Evolutionary conservation across 2,113 vertebrate genomes (phyloP).

Genomic region (Tetrax tetrax): DNA sequence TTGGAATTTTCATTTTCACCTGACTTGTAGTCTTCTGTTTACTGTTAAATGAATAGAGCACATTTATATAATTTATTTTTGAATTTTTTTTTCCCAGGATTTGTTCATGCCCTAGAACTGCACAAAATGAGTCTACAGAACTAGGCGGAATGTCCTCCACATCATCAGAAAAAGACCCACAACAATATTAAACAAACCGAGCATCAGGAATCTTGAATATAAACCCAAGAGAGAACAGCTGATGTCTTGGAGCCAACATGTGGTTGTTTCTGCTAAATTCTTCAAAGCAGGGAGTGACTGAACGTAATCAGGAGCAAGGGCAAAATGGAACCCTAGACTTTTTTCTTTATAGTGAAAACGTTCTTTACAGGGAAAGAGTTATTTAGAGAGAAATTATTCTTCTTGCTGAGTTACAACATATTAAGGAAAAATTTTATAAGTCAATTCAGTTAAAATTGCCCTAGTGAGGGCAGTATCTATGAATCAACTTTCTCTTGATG

Average conservation of each 20-base stretch:
- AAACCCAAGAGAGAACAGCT: background rate
- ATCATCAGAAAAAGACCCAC: background rate
- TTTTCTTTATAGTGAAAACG: background rate
- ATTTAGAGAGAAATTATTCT: background rate
- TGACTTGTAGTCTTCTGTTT: background rate
- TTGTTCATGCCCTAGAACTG: background rate
- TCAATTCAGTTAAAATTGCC: background rate
- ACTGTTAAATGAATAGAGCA: background rate
- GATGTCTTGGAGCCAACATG: background rate
- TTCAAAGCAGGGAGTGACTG: background rate
- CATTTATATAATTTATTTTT: background rate
- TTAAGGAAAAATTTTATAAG: background rate
- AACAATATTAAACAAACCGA: background rate
- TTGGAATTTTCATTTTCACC: background rate
- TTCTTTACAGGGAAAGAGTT: background rate
- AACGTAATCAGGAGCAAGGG: background rate
- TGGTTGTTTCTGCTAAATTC: background rate
- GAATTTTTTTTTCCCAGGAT: background rate
- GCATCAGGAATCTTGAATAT: background rate
- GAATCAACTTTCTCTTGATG: background rate
- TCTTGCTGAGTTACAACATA: background rate
- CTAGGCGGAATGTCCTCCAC: background rate
- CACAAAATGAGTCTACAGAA: background rate
- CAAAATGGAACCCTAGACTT: background rate
- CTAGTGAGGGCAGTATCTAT: background rate